These are phyloP conservation scores for Ametastegia equiseti DNA, from an alignment of 2,888 invertebrate genomes.

Conservation along the genomic window DNA sequence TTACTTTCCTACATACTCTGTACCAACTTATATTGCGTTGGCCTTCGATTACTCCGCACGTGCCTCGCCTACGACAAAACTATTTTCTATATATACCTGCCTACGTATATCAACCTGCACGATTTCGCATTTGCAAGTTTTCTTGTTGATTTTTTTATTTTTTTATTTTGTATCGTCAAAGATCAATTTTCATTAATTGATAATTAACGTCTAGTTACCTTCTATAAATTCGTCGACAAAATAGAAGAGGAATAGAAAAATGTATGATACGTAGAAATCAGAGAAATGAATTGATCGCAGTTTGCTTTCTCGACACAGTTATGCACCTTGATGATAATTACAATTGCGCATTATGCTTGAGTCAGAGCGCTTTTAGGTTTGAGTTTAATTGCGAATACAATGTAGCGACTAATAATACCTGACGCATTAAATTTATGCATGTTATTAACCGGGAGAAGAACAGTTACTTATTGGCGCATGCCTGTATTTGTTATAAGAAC, in stretches of 20 bases:
- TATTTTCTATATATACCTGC: neutral
- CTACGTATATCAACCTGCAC: too few relatives aligned
- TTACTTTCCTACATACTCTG: neutral
- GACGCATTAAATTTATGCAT: neutral
- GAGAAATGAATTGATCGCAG: neutral
- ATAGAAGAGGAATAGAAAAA: too few relatives aligned
- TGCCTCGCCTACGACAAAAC: neutral
- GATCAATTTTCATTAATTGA: neutral
- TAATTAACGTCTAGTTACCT: neutral
- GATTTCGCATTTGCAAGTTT: too few relatives aligned
- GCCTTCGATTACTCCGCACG: neutral
- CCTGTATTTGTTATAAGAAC: neutral
- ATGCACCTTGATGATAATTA: neutral
- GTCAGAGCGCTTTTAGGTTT: neutral
- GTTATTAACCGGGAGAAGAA: conserved; percentile 8
- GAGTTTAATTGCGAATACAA: too few relatives aligned
- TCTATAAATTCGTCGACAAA: neutral
- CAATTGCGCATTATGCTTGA: neutral
- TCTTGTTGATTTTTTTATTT: too few relatives aligned
- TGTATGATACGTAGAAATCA: neutral
- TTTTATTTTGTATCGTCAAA: too few relatives aligned
- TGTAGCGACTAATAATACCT: conserved; percentile 14
- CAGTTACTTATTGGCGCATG: neutral
- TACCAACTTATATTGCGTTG: neutral
- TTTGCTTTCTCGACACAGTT: neutral